Evolutionary conservation across 1,140 invertebrate species (phyloP).

Genomic region (Leptinotarsa defecta): DNA sequence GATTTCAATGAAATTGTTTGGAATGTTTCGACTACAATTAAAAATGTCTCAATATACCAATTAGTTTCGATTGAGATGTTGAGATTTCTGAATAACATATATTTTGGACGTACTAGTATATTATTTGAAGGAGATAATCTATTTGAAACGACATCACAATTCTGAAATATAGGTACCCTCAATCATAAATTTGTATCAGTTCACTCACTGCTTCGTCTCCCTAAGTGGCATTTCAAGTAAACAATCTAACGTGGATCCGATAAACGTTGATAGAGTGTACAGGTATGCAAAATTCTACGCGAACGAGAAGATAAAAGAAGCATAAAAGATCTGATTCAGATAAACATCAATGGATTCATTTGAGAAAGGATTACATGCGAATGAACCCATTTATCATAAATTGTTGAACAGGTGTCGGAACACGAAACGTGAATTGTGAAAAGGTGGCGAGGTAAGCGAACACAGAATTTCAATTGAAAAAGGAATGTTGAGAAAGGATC

Average conservation of each 20-base stretch:
- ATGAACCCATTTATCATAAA: constrained; percentile 1
- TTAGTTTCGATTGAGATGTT: no score
- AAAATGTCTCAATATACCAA: no score
- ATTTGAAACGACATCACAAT: no score
- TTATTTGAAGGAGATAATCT: no score
- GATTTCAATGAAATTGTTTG: no score
- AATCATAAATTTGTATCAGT: no score
- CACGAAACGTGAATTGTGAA: neutral
- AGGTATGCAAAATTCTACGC: neutral
- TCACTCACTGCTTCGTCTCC: neutral
- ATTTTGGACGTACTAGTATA: no score
- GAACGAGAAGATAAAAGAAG: neutral
- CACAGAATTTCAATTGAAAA: neutral
- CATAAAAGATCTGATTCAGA: neutral
- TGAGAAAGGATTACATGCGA: neutral
- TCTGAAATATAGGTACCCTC: no score
- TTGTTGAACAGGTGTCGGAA: constrained; percentile 6
- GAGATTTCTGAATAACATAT: no score
- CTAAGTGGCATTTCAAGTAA: neutral
- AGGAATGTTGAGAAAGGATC: constrained; percentile 8
- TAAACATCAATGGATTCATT: neutral
- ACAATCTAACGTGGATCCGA: neutral
- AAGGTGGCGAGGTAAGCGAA: neutral
- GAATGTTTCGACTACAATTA: no score
- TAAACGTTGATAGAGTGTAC: neutral